Base-by-base conservation (phyloP, 2,888 invertebrate species). In the Cephalotes varians region DNA sequence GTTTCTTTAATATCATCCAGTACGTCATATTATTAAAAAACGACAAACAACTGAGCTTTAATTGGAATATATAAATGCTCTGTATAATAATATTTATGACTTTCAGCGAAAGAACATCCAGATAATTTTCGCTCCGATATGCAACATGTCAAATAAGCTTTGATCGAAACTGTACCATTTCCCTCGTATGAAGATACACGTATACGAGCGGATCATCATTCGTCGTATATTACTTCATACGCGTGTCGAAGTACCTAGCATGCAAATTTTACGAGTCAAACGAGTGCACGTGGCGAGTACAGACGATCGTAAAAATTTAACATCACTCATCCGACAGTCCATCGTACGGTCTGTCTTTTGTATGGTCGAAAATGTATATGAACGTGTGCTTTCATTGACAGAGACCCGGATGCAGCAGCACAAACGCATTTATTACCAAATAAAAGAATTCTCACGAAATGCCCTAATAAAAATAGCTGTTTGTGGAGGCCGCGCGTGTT, bases 261-360 rank as follows among this genome's bases (percentile, higher is more conserved):
- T 67, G 60, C 65, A 58, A 83, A 72, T 80, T 81, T 83, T 73
- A 83, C 72, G 67, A 81, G 65, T 56, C 58, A 9, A 83, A 58
- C 51, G 51, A 73, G 49, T 28, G 74, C 34, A 37, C 40, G 49
- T 21, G 47, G 15, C 12, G 18, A 56, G 37, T 74, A 81, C 34
- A 56, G 47, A 65, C 40, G 31, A 51, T 34, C 44, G 47, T 81
- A 67, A 73, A 83, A 83, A 47, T 81, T 73, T 69, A 81, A 83
- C 65, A 49, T 67, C 65, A 34, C 44, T 73, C 60, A 51, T 81
- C 51, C 37, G 37, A 73, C 54, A 51, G 37, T 77, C 49, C 28
- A 80, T 80, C 72, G 64, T 64, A 51, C 2, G 37, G 18, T 51
- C n/a, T 25, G 51, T 64, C 76, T 51, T 76, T 76, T 51, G 49